Base-by-base conservation (phyloP, 2,888 invertebrate species). In the Chironomus tentans region DNA sequence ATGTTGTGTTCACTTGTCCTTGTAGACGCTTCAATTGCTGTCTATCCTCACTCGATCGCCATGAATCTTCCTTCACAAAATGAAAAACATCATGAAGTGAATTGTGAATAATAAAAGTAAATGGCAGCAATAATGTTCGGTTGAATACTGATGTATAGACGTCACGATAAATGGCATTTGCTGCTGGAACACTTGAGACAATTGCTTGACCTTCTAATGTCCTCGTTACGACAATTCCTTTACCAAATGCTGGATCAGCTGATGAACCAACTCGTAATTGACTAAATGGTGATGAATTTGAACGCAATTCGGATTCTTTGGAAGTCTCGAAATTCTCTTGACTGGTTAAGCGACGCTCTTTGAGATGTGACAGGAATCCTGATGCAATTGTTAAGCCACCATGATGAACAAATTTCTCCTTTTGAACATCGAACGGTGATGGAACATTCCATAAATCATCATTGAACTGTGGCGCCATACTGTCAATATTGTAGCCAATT, bases 61-160 rank as follows among this genome's bases (percentile, higher is more conserved):
- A 94, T 1, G 92, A 90, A 78, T 94, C 93, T 81, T 95, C 94
- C 82, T 96, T 96, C 15, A 95, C 94, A 82, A 96, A 96, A 84
- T 93, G 94, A 85, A 96, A 95, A 10, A 94, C 93, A 81, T 96
- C 95, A 82, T 95, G 95, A 81, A 93, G 92, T 18, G 92, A 92
- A 79, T 91, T 93, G 83, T 95, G 94, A 46, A 94, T 91, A 72
- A 94, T 91, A 81, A 94, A 92, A 12, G 93, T 93, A 83, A 95
- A 94, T 50, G 94, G 94, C 79, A 96, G 85, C 80, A 95, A 87
- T 82, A 91, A 91, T 0, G 94, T 94, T 79, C 94, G 89, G 83
- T 95, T 95, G 83, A 96, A 94, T 4, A 96, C 95, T 0, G 94
- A 93, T 3, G 95, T 95, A 82, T 95, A 94, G 3, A 96, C 95